A percentile compares a stretch with the other conserved stretches of the same genome.
Evolutionary conservation across 2,888 invertebrate species (phyloP).

Genomic region (Pinctada fucata): DNA sequence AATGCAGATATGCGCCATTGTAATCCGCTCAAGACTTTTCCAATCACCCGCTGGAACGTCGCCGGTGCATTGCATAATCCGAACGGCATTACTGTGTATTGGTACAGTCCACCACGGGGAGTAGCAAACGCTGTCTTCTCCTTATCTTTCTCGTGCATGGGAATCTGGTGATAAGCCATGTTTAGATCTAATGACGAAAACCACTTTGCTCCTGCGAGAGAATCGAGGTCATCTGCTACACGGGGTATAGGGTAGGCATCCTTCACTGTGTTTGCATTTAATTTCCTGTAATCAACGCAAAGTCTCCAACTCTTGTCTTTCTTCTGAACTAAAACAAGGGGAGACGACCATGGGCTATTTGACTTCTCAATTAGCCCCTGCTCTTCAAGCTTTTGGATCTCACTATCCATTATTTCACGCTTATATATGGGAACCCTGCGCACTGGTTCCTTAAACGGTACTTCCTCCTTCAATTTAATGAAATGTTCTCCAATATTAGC

Average conservation of each 20-base stretch:
- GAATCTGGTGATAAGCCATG: too few relatives aligned
- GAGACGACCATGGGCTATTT: too few relatives aligned
- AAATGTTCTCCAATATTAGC: too few relatives aligned
- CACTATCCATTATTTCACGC: too few relatives aligned
- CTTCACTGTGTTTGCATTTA: slow-evolving; percentile 18
- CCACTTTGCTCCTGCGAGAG: slow-evolving; percentile 30
- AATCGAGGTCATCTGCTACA: slow-evolving; percentile 36
- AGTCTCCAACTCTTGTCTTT: slow-evolving; percentile 38
- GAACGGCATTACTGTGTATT: slow-evolving; percentile 21
- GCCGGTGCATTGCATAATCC: neutral
- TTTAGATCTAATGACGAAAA: slow-evolving; percentile 16
- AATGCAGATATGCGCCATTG: slow-evolving; percentile 46
- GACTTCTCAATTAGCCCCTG: too few relatives aligned
- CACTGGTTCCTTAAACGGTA: too few relatives aligned
- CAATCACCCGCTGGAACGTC: slow-evolving; percentile 31
- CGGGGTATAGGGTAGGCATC: slow-evolving; percentile 35
- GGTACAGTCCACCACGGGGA: slow-evolving; percentile 22
- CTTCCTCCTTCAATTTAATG: too few relatives aligned
- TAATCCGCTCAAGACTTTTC: slow-evolving; percentile 23
- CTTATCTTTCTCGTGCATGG: too few relatives aligned
- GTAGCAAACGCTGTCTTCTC: slow-evolving; percentile 9
- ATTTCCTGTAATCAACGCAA: slow-evolving; percentile 36
- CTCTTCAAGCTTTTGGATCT: too few relatives aligned
- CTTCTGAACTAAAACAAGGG: slow-evolving; percentile 4
- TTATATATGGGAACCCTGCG: too few relatives aligned